Base-by-base conservation (phyloP, 2,888 invertebrate genomes). In the Eilema griseolum region DNA sequence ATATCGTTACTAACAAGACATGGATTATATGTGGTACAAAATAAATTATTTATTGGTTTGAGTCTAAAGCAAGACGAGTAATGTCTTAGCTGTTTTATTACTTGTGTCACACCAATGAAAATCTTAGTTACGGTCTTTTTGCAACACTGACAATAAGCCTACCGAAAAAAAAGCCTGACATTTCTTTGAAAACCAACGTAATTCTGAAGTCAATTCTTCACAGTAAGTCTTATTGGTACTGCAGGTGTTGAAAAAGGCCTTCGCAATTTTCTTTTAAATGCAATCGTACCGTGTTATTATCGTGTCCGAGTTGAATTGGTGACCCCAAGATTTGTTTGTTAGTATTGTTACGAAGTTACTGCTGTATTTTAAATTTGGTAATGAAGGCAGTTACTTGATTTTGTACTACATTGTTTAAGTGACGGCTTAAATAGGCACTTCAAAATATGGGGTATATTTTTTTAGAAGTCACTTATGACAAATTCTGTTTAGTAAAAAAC, bases 171-270 rank as follows among this genome's bases (percentile, higher is more conserved):
- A 52, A 64, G 61, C 24, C 11, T 41, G 11, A 26, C 41, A 62
- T 66, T 70, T 70, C 41, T 70, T 61, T 63, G 23, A 24, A 73
- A 67, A 56, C 23, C 41, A 75, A 59, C 57, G 72, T 73, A 74
- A 76, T 72, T 46, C 14, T 63, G n/a, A 66, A 80, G 68, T 76
- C 72, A 37, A 76, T 83, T 81, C 52, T 81, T 52, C 62, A 66
- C 76, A 76, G 70, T 73, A 71, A 75, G 71, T 11, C 33, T 57
- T 24, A 57, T 68, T 52, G 62, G 72, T 67, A 70, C 14, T 57
- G 61, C 75, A 75, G 73, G 76, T 78, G 75, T 81, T 71, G 83
- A 68, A 81, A 81, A 66, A 74, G 67, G n/a, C 41, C 64, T 61
- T 24, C 61, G 67, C 71, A 72, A 78, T 78, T 73, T 72, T 71